Conservation (phyloP, 2,888 invertebrate species). For the Laspeyria flexula region DNA sequence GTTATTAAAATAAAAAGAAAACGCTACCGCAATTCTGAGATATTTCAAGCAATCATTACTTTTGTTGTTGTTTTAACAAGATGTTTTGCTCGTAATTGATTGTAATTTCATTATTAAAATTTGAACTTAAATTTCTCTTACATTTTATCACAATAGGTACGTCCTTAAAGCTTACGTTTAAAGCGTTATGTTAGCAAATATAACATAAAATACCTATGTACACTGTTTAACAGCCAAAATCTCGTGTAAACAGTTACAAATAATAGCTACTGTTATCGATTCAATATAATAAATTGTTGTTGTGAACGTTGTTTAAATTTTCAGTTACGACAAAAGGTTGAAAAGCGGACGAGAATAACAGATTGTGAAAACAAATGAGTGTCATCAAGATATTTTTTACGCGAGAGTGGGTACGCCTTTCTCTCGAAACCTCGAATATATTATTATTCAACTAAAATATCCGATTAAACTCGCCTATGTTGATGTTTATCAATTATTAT, state of each 20-base stretch:
- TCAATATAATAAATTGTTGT: not conserved
- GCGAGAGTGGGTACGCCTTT: not conserved
- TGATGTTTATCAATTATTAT: conserved; percentile 3
- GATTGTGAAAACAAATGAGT: conserved; percentile 34
- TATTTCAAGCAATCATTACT: conserved; percentile 16
- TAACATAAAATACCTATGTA: too few species aligned
- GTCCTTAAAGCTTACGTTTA: too few species aligned
- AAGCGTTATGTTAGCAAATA: too few species aligned
- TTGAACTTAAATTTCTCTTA: not conserved
- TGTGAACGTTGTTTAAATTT: not conserved
- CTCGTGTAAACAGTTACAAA: too few species aligned
- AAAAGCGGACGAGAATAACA: conserved; percentile 19
- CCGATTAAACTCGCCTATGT: not conserved
- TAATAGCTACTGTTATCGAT: not conserved
- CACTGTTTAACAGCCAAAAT: too few species aligned
- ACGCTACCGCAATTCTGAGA: conserved; percentile 31
- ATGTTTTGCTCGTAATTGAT: not conserved
- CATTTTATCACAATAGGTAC: not conserved
- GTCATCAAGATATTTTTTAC: conserved; percentile 31
- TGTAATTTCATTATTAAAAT: not conserved
- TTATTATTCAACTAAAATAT: conserved; percentile 5
- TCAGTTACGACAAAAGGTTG: conserved; percentile 16
- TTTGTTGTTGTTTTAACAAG: conserved; percentile 7
- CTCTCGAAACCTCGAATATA: not conserved
- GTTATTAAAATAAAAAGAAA: conserved; percentile 40